Percentiles rank a stretch among this genome's conserved stretches.
phyloP scores from a whole-genome alignment of 2,797 vertebrate genomes.

The Trematomus bernacchii region DNA sequence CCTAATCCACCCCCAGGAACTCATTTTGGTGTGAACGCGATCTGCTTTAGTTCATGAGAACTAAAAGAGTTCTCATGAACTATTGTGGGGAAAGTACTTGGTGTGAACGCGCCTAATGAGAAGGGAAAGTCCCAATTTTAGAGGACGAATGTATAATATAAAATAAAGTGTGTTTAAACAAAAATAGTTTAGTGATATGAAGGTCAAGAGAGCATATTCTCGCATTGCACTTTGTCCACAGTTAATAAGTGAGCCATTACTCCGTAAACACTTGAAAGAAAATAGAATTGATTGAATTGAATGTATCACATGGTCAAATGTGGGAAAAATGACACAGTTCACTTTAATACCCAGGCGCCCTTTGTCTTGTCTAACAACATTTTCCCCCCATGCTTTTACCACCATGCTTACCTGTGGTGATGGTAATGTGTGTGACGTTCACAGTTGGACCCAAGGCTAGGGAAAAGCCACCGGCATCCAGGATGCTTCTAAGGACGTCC shows the following conservation, averaged over 20 bases:
- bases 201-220: not conserved
- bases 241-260: slow-evolving; percentile 11
- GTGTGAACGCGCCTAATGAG: no score
- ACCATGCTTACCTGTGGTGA: slow-evolving; percentile 72
- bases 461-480: slow-evolving; percentile 36
- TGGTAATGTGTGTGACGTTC: slow-evolving; percentile 54
- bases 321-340: not conserved
- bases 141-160: not conserved
- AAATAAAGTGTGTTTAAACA: no score
- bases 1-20: no score
- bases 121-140: not conserved
- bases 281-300: not conserved
- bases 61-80: no score
- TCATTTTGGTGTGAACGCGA: no score
- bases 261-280: not conserved
- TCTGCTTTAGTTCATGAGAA: no score
- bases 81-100: no score
- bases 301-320: not conserved
- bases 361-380: not conserved
- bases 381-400: not conserved
- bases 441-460: slow-evolving; percentile 32
- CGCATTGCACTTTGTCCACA: not conserved
- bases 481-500: slow-evolving; percentile 40
- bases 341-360: not conserved
- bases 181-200: not conserved